phyloP scores from a whole-genome alignment of 2,113 vertebrate species.

The Ceyx cyanopectus region DNA sequence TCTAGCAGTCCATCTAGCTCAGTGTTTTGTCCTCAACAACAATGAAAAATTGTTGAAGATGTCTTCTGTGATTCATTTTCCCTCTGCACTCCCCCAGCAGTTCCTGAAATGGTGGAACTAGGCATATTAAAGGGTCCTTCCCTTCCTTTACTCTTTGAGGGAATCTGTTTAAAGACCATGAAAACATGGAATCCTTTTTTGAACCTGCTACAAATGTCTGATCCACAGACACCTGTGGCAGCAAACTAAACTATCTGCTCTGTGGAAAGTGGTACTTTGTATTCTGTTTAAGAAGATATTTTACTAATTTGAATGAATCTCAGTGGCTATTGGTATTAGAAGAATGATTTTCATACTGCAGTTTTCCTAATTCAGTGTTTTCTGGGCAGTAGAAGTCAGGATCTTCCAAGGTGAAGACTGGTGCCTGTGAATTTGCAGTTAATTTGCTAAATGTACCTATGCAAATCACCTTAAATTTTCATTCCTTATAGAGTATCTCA shows the following conservation, averaged over 20 bases:
- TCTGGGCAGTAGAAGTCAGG: not conserved
- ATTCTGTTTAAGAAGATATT: not conserved
- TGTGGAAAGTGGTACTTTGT: not conserved
- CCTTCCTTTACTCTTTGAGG: not conserved
- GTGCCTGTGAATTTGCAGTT: not conserved
- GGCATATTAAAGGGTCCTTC: not conserved
- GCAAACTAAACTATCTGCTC: not conserved
- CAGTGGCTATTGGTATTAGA: not conserved
- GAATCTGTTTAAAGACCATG: not conserved
- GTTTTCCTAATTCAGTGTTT: not conserved
- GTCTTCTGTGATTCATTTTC: not conserved
- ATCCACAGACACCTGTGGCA: not conserved
- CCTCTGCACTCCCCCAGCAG: accelerated
- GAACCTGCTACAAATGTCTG: not conserved
- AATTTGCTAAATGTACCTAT: not conserved
- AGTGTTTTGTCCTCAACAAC: not conserved
- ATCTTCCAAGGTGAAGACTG: not conserved
- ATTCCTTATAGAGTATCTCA: not conserved
- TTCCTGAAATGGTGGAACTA: not conserved
- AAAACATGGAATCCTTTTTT: not conserved
- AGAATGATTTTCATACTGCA: not conserved
- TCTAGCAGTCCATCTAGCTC: not conserved
- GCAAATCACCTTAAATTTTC: not conserved
- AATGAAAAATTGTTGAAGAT: not conserved
- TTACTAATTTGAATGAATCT: not conserved